Percentiles rank a stretch among this genome's conserved stretches.
phyloP scores from a whole-genome alignment of 2,888 invertebrate species.

The Notodonta ziczac region DNA sequence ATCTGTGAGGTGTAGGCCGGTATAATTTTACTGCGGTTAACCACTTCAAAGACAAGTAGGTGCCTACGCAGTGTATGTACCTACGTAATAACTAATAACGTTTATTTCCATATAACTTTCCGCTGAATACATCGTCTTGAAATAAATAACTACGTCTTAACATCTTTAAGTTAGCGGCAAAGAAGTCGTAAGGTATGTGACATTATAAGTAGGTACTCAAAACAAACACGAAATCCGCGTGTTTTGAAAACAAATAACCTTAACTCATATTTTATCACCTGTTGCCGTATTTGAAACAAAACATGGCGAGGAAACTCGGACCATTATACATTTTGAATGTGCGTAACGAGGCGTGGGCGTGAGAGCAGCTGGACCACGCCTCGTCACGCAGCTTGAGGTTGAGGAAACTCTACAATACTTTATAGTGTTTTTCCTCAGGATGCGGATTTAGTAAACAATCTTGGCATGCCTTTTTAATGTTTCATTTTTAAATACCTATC shows the following conservation, averaged over 20 bases:
- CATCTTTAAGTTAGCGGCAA: no score
- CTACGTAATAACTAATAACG: background rate
- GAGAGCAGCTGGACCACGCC: background rate
- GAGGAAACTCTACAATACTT: no score
- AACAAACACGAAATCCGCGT: background rate
- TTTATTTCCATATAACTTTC: background rate
- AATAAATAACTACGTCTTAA: no score
- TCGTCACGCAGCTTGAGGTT: background rate
- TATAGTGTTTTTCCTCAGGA: no score
- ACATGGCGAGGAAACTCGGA: background rate
- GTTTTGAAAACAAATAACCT: background rate
- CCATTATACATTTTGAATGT: slow-evolving; percentile 2
- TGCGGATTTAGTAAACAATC: no score
- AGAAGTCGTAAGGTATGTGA: background rate
- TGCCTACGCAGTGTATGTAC: background rate
- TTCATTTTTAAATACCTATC: no score
- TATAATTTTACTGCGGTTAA: background rate
- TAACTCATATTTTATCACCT: slow-evolving; percentile 1
- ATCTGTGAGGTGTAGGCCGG: slow-evolving; percentile 13
- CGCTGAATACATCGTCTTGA: background rate
- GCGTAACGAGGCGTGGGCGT: slow-evolving; percentile 9
- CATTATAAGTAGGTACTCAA: background rate
- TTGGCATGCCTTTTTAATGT: no score
- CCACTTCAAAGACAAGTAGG: background rate
- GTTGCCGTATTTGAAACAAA: slow-evolving; percentile 1